Evolutionary conservation across 2,113 vertebrate species (phyloP).

Genomic region (Coptodon bakossiorum): DNA sequence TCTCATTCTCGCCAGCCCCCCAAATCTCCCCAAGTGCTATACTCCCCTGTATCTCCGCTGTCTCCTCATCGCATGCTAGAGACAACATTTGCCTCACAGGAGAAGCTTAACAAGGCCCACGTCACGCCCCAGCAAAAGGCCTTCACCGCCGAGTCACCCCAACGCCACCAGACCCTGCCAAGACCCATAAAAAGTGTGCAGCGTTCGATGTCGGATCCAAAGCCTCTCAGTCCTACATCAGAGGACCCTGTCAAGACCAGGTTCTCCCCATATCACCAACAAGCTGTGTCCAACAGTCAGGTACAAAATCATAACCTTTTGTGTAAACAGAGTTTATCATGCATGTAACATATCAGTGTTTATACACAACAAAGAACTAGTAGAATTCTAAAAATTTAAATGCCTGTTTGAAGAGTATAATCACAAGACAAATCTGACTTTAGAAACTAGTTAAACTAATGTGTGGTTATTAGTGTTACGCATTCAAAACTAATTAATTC

Average conservation of each 20-base stretch:
- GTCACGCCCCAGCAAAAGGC: constrained; percentile 97
- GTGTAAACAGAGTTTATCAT: not conserved
- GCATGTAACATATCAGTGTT: not conserved
- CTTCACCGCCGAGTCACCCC: constrained; percentile 81
- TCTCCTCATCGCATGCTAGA: constrained; percentile 95
- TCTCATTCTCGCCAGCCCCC: constrained; percentile 86
- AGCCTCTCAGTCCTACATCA: constrained; percentile 95
- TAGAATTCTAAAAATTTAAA: not conserved
- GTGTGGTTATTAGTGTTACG: not conserved
- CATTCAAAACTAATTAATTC: not conserved
- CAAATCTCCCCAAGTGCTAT: constrained; percentile 97
- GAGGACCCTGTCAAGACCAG: constrained; percentile 89
- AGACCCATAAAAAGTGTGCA: constrained; percentile 96
- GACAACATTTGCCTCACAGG: constrained; percentile 88
- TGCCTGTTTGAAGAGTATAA: not conserved
- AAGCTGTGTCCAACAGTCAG: constrained; percentile 85
- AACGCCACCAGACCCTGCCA: constrained; percentile 89
- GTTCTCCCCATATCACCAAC: constrained; percentile 91
- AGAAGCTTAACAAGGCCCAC: constrained; percentile 95
- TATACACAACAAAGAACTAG: not conserved
- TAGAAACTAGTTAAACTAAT: not conserved
- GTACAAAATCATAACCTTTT: constrained; percentile 64
- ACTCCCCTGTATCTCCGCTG: constrained; percentile 92
- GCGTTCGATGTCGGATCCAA: constrained; percentile 95
- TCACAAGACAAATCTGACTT: not conserved